phyloP scores from a whole-genome alignment of 2,888 invertebrate genomes.

The Conistra vaccinii region DNA sequence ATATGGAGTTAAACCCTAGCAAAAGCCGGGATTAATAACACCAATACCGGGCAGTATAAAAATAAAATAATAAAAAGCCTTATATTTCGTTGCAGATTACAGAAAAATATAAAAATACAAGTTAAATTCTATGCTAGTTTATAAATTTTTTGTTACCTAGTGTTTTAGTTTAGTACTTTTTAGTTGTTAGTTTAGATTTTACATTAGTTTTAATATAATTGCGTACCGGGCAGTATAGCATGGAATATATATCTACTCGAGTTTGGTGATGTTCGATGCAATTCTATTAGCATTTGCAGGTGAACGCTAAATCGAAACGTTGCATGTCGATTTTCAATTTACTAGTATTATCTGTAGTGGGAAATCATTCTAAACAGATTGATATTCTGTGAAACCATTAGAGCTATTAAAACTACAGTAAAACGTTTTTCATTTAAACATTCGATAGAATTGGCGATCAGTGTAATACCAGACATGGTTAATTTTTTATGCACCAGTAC shows the following conservation, averaged over 20 bases:
- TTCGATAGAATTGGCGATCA: background rate
- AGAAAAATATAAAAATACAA: no score
- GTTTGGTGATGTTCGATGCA: background rate
- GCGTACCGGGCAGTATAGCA: background rate
- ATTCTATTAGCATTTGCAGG: conserved; percentile 3
- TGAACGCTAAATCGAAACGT: conserved; percentile 15
- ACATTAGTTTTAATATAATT: no score
- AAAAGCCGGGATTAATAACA: background rate
- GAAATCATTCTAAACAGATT: conserved; percentile 1
- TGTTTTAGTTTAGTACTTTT: no score
- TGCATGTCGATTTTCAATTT: conserved; percentile 10
- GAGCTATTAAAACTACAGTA: background rate
- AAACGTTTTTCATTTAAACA: background rate
- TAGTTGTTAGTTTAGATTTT: no score
- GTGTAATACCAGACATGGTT: background rate
- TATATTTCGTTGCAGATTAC: no score
- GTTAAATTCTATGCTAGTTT: no score
- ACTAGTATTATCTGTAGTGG: no score
- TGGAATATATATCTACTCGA: background rate
- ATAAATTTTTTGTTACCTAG: no score
- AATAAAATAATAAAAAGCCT: no score
- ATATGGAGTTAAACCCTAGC: background rate
- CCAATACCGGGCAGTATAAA: no score
- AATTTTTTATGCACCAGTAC: no score
- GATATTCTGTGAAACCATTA: conserved; percentile 16